A percentile compares a stretch with the other conserved stretches of the same genome.
These are phyloP conservation scores for Bostrychus sinensis DNA, from an alignment of 2,113 vertebrate species.

Conservation along the genomic window DNA sequence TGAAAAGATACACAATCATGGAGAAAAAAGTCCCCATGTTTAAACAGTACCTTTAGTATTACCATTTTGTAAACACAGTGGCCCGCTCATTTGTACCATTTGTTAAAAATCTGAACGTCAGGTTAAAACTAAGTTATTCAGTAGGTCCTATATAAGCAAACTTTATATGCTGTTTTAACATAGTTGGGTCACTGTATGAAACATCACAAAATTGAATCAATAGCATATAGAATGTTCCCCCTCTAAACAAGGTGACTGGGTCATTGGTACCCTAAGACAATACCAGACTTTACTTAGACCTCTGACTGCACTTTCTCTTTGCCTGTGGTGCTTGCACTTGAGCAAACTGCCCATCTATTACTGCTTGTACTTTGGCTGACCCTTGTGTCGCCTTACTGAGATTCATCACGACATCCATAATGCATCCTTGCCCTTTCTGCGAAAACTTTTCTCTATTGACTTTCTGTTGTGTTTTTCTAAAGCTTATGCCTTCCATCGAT, in stretches of 20 bases:
- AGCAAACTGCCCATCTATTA: conserved; percentile 8
- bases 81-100: no score
- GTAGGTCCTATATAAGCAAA: not conserved
- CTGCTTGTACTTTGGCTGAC: conserved; percentile 48
- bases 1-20: no score
- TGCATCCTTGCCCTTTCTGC: conserved; percentile 48
- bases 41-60: no score
- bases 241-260: not conserved
- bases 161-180: no score
- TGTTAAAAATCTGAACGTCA: no score
- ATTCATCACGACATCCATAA: conserved; percentile 42
- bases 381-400: not conserved
- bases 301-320: conserved; percentile 3
- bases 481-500: conserved; percentile 47
- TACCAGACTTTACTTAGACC: not conserved
- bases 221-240: no score
- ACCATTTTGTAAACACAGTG: no score
- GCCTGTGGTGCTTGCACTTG: not conserved
- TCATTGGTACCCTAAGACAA: not conserved
- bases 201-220: not conserved
- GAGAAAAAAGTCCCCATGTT: no score
- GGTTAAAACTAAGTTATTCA: no score
- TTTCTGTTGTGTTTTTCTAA: conserved; percentile 47
- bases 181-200: no score
- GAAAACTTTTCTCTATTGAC: conserved; percentile 45